These are phyloP conservation scores for Byasa hedistus DNA, from an alignment of 2,888 invertebrate species.

Conservation along the genomic window DNA sequence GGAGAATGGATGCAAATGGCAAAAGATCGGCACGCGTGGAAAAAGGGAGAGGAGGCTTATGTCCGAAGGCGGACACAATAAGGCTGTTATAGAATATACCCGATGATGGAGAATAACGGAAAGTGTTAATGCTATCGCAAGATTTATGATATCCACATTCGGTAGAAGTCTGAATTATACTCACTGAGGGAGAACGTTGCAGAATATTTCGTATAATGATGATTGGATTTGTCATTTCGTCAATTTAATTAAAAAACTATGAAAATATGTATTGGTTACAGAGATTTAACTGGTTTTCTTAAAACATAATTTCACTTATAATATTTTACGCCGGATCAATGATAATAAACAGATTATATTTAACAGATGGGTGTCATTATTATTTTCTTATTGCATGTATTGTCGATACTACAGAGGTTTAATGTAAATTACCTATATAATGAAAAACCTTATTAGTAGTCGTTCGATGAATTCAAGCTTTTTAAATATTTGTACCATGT, in stretches of 20 bases:
- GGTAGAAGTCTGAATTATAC: too few species aligned
- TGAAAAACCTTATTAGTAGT: not conserved
- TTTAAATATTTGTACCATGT: too few species aligned
- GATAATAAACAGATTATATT: conserved; percentile 2
- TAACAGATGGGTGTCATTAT: conserved; percentile 6
- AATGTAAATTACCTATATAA: not conserved
- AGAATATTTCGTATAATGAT: conserved; percentile 31
- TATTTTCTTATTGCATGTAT: not conserved
- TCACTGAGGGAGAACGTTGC: conserved; percentile 28
- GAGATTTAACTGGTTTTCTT: conserved; percentile 17
- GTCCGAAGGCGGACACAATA: too few species aligned
- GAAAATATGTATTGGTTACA: conserved; percentile 2
- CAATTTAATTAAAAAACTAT: not conserved
- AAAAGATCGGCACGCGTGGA: too few species aligned
- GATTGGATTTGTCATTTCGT: conserved; percentile 32
- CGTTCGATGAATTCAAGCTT: too few species aligned
- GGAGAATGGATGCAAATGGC: too few species aligned
- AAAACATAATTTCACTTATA: conserved; percentile 18
- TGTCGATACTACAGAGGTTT: not conserved
- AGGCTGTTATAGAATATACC: too few species aligned
- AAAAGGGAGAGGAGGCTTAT: too few species aligned
- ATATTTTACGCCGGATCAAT: conserved; percentile 4
- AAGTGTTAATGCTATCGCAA: too few species aligned
- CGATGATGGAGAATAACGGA: too few species aligned
- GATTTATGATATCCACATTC: too few species aligned